Base-by-base conservation (phyloP, 2,797 vertebrate species). In the Denticeps clupeoides region DNA sequence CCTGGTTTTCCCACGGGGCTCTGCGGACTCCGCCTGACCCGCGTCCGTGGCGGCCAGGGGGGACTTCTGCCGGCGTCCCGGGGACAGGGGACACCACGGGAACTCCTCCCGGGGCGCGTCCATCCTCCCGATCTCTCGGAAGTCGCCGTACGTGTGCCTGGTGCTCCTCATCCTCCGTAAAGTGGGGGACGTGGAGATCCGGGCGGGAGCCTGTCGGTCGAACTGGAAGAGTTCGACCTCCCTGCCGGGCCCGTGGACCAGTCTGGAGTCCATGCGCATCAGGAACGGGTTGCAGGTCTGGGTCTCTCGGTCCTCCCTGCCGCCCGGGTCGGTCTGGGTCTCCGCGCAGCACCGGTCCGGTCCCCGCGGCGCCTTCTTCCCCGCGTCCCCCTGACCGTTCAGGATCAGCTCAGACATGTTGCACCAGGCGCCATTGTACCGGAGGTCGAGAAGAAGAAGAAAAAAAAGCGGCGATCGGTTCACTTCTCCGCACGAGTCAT, bases 171-270 rank as follows among this genome's bases (percentile, higher is more conserved):
- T 75, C 32, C 83, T 80, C 57, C 90, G 83, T 55, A 91, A 43
- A 3, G 87, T 91, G n/a, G 88, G 88, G 37, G 88, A 94, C 1
- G 85, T 93, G 41, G 89, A 90, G 70, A 95, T 90, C 44, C 86
- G 82, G 8, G 70, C 84, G 0, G 74, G 82, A 4, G 86, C 89
- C 18, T 88, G 84, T 1, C 81, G 78, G 47, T 89, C 66, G 49
- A 95, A 97, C 51, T 87, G 87, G 56, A 84, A 84, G 1, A 78
- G 62, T 0, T 49, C 41, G 0, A 4, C 3, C 13, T 86, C 78
- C 16, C 57, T 52, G 47, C 77, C 54, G 38, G 73, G 69, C 7
- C 55, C 48, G 3, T 68, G 69, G 45, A 70, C 79, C 45, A 63
- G 45, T 58, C 70, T 82, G 47, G 78, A 78, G 10, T 84, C 80